A percentile compares a stretch with the other conserved stretches of the same genome.
Evolutionary conservation across 1,140 invertebrate genomes (phyloP).

Genomic region (Cecropterus lyciades): DNA sequence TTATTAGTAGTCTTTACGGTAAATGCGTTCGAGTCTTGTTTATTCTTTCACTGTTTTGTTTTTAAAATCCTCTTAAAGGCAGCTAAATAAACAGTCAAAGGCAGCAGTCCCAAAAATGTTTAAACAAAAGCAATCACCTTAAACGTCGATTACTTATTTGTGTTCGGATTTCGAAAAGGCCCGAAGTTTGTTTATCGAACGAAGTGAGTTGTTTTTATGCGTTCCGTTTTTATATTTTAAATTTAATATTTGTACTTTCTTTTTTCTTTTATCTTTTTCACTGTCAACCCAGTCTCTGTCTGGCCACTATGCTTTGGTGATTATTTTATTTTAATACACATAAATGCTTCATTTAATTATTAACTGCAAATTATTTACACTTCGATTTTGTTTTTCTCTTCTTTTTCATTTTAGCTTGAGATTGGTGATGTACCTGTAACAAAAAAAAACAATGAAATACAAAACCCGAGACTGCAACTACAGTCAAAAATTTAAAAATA

Average conservation of each 20-base stretch:
- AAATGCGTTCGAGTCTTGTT: conserved; percentile 44
- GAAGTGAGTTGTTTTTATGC: conserved; percentile 51
- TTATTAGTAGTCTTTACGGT: conserved; percentile 36
- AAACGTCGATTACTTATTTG: conserved; percentile 73
- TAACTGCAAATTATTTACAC: conserved; percentile 39
- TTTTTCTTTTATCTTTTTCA: conserved; percentile 52
- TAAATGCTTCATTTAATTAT: conserved; percentile 40
- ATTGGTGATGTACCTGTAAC: conserved; percentile 55
- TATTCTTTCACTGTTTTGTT: conserved; percentile 57
- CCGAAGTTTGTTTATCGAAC: conserved; percentile 49
- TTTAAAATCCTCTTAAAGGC: conserved; percentile 57
- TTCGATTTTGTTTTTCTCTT: conserved; percentile 68
- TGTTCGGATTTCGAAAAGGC: conserved; percentile 58
- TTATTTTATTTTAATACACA: conserved; percentile 37
- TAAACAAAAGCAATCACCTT: conserved; percentile 66
- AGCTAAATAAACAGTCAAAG: conserved; percentile 64
- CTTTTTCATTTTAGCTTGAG: conserved; percentile 68
- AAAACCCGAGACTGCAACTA: background rate
- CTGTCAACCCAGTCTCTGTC: conserved; percentile 66
- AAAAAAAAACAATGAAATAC: conserved; percentile 40
- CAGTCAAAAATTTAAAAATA: too few relatives aligned
- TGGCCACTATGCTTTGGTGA: conserved; percentile 43
- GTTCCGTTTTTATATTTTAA: conserved; percentile 49
- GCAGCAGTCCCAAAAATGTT: conserved; percentile 71
- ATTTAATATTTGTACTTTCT: conserved; percentile 43